phyloP scores from a whole-genome alignment of 2,888 invertebrate species.

The Oeneis ivallda region DNA sequence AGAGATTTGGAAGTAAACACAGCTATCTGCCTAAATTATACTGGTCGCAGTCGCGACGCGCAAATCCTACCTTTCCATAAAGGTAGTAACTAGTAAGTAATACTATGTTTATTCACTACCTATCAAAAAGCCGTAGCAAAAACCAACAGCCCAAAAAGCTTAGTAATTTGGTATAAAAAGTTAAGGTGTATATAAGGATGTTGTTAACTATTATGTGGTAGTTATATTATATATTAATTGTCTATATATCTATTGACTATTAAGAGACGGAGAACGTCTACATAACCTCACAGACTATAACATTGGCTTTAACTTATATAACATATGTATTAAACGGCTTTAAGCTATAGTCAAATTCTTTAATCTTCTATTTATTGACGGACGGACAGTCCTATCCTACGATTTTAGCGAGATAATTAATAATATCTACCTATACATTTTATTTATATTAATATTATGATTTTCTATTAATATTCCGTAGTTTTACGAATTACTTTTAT shows the following conservation, averaged over 20 bases:
- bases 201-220: conserved; percentile 78
- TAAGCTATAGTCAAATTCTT: conserved; percentile 75
- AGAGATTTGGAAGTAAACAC: not conserved
- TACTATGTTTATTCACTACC: too few species aligned
- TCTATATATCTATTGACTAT: conserved; percentile 70
- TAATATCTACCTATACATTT: conserved; percentile 55
- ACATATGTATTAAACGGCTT: conserved; percentile 74
- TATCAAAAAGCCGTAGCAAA: not conserved
- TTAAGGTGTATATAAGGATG: conserved; percentile 72
- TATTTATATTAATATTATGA: conserved; percentile 74
- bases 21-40: not conserved
- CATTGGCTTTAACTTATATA: conserved; percentile 81
- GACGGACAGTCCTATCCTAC: conserved; percentile 59
- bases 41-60: not conserved
- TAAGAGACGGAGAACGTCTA: conserved; percentile 68
- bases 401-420: conserved; percentile 63
- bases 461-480: conserved; percentile 78
- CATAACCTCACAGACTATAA: conserved; percentile 81
- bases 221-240: conserved; percentile 69
- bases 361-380: conserved; percentile 69
- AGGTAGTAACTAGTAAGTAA: too few species aligned
- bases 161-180: not conserved
- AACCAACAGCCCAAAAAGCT: not conserved
- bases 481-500: conserved; percentile 41
- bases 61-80: conserved; percentile 4